Conservation (phyloP, 2,797 vertebrate genomes). For the Phataginus tetradactyla region DNA sequence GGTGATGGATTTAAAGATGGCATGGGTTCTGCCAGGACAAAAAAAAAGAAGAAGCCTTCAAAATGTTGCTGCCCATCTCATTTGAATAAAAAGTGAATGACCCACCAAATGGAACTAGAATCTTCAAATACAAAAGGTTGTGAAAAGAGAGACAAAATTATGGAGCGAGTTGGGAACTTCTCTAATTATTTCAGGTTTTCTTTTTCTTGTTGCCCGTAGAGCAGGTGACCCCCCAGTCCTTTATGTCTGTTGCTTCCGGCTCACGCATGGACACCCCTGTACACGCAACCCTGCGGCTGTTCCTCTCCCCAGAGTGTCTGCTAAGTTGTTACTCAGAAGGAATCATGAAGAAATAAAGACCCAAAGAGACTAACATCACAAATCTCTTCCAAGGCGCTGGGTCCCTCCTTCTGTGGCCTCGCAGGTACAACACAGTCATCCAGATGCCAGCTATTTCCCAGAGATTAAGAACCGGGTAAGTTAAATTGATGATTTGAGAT, state of each 20-base stretch:
- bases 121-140: neutral
- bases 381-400: slow-evolving; percentile 4
- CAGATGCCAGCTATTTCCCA: neutral
- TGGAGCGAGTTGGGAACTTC: neutral
- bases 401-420: neutral
- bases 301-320: neutral
- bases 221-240: neutral
- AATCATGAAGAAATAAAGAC: slow-evolving; percentile 45
- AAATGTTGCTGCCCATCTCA: neutral
- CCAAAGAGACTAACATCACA: neutral
- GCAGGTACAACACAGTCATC: neutral
- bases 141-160: neutral
- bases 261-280: neutral
- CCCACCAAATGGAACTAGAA: neutral
- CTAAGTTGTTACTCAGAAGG: neutral
- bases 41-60: neutral
- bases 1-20: neutral
- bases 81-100: neutral
- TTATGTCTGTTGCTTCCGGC: neutral
- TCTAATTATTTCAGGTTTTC: neutral
- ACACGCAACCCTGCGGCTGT: neutral
- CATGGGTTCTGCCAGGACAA: neutral
- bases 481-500: slow-evolving; percentile 60
- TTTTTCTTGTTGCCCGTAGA: neutral
- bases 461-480: slow-evolving; percentile 27